Conservation (phyloP, 1,140 invertebrate genomes). For the Scylla paramamosain region DNA sequence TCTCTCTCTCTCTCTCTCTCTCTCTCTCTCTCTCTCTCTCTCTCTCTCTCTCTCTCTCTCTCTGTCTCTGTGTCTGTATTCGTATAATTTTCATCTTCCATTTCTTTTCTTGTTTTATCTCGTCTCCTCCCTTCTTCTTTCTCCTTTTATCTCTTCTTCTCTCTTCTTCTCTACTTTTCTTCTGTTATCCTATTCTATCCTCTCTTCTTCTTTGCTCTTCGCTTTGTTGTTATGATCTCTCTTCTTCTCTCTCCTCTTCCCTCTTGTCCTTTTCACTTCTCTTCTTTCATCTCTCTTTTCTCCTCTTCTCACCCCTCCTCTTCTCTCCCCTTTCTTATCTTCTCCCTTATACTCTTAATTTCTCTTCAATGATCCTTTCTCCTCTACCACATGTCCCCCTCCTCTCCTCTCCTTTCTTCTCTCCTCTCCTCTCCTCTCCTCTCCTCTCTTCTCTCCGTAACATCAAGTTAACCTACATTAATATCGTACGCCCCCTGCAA, state of each 20-base stretch:
- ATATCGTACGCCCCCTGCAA: too few species aligned
- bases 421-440: too few species aligned
- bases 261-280: not conserved
- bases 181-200: not conserved
- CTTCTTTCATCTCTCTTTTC: not conserved
- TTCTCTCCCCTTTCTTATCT: too few species aligned
- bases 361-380: too few species aligned
- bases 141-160: too few species aligned
- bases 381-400: too few species aligned
- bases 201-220: not conserved
- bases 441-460: too few species aligned
- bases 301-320: not conserved
- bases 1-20: conserved; percentile 46
- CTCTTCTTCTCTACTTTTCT: too few species aligned
- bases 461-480: too few species aligned
- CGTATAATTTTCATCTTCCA: not conserved
- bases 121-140: too few species aligned
- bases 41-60: conserved; percentile 46
- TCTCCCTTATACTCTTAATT: too few species aligned
- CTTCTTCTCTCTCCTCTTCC: not conserved
- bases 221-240: not conserved
- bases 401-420: too few species aligned
- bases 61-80: not conserved
- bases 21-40: not conserved
- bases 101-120: not conserved